Conservation (phyloP, 2,797 vertebrate genomes). For the Manis javanica region DNA sequence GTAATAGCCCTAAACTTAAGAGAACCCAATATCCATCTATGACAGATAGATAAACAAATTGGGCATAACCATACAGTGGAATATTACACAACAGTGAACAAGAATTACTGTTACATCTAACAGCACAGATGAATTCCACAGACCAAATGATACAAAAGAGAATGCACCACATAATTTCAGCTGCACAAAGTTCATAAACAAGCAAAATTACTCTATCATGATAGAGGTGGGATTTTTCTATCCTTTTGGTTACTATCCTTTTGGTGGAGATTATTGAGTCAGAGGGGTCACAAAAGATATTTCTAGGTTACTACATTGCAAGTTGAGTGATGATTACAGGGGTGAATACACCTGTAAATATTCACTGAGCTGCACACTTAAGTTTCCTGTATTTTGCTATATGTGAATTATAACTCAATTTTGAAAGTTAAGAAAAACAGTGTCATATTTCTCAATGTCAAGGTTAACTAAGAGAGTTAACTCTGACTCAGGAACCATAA, state of each 20-base stretch:
- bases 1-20: not conserved
- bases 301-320: not conserved
- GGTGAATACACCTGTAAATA: not conserved
- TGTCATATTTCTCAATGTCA: not conserved
- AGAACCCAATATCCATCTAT: not conserved
- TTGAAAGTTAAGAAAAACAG: conserved; percentile 13
- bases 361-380: not conserved
- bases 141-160: not conserved
- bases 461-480: not conserved
- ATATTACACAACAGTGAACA: not conserved
- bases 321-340: not conserved
- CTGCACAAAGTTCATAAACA: not conserved
- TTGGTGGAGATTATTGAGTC: not conserved
- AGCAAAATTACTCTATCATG: not conserved
- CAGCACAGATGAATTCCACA: not conserved
- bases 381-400: not conserved
- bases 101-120: not conserved
- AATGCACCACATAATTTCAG: not conserved
- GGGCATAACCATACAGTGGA: not conserved
- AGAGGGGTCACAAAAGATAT: not conserved
- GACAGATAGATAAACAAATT: not conserved
- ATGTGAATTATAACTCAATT: conserved; percentile 14
- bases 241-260: not conserved
- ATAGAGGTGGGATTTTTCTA: not conserved
- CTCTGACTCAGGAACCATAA: not conserved